Evolutionary conservation across 2,888 invertebrate species (phyloP).

Genomic region (Cantharis nigra): DNA sequence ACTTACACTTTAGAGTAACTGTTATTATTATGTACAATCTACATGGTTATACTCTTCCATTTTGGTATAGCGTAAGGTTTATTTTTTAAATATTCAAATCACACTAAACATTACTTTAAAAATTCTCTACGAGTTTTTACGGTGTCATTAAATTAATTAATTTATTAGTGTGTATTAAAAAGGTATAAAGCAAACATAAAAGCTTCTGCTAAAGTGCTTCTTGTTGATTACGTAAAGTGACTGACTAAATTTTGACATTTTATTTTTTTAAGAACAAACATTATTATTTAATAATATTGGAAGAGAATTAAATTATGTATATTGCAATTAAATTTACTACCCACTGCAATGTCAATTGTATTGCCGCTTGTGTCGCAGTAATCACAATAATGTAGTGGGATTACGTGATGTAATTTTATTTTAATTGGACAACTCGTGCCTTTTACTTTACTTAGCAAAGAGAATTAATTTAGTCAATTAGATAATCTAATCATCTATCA

Average conservation of each 20-base stretch:
- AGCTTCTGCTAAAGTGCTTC: neutral
- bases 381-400: slow-evolving; percentile 31
- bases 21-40: slow-evolving; percentile 25
- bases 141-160: neutral
- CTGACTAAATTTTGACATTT: neutral
- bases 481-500: slow-evolving; percentile 44
- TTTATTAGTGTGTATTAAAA: neutral
- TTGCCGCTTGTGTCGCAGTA: slow-evolving; percentile 23
- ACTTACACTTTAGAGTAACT: slow-evolving; percentile 16
- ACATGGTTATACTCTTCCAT: neutral
- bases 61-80: neutral
- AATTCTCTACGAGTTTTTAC: slow-evolving; percentile 5
- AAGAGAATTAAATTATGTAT: slow-evolving; percentile 22
- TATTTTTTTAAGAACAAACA: neutral
- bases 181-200: neutral
- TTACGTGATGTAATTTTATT: slow-evolving; percentile 33
- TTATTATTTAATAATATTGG: neutral
- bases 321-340: slow-evolving; percentile 24
- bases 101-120: neutral
- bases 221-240: neutral
- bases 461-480: slow-evolving; percentile 48
- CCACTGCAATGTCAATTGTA: slow-evolving; percentile 19
- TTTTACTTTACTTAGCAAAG: slow-evolving; percentile 41
- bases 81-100: neutral
- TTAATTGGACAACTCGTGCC: slow-evolving; percentile 33